Percentiles rank a stretch among this genome's conserved stretches.
Conservation (phyloP, 2,113 vertebrate species). For the Xiphophorus hellerii region DNA sequence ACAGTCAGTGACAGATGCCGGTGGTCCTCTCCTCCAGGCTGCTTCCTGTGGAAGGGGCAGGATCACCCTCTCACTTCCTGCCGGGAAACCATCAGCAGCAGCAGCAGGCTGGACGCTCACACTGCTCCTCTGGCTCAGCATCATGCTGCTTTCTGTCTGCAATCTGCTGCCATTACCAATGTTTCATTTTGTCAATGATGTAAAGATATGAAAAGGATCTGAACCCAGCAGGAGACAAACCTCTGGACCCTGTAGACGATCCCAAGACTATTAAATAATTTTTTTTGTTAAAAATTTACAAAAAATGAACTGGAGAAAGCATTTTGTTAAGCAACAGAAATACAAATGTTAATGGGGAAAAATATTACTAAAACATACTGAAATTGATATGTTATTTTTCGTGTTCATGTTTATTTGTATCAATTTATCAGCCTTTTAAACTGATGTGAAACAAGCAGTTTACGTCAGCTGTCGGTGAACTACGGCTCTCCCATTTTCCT, state of each 20-base stretch:
- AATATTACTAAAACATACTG: no score
- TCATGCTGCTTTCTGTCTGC: slow-evolving; percentile 41
- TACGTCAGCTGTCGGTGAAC: no score
- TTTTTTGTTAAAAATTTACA: no score
- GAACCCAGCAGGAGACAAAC: slow-evolving; percentile 56
- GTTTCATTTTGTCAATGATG: slow-evolving; percentile 41
- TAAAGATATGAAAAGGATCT: slow-evolving; percentile 52
- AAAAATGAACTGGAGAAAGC: no score
- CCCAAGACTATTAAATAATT: no score
- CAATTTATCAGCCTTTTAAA: no score
- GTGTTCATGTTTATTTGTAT: no score
- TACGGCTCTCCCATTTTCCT: no score
- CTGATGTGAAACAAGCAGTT: no score
- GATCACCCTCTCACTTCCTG: slow-evolving; percentile 3
- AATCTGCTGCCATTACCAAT: slow-evolving; percentile 40
- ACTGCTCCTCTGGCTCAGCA: slow-evolving; percentile 48
- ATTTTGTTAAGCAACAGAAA: no score
- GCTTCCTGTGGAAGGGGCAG: slow-evolving; percentile 34
- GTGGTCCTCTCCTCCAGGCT: slow-evolving; percentile 48
- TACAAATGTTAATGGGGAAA: no score
- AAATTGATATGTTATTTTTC: no score
- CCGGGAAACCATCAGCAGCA: slow-evolving; percentile 42
- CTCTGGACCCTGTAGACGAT: slow-evolving; percentile 18
- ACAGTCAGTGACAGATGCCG: slow-evolving; percentile 70
- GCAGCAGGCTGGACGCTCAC: slow-evolving; percentile 48